These are phyloP conservation scores for Eupeodes luniger DNA, from an alignment of 2,888 invertebrate genomes.

Conservation along the genomic window DNA sequence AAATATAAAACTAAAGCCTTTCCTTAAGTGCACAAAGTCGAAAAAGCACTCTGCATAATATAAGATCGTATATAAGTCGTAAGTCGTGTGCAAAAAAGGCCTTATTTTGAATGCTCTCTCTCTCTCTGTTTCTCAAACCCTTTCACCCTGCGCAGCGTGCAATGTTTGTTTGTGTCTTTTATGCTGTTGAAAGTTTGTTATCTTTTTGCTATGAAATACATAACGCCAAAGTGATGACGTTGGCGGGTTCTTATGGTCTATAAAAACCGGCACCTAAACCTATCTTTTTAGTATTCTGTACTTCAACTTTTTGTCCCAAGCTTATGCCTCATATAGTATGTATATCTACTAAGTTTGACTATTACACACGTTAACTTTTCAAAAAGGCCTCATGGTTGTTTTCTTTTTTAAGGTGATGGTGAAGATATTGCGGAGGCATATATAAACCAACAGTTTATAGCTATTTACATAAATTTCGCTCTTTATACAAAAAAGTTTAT, in stretches of 20 bases:
- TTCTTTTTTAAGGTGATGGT: conserved; percentile 5
- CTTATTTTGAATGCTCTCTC: conserved; percentile 43
- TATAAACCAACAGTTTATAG: conserved; percentile 38
- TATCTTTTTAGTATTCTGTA: not conserved
- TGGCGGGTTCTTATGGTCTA: not conserved
- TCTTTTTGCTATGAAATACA: conserved; percentile 34
- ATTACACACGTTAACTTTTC: conserved; percentile 59
- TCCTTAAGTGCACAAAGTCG: conserved; percentile 47
- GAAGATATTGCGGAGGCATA: not conserved
- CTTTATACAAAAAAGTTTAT: conserved; percentile 57
- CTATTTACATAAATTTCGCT: conserved; percentile 68
- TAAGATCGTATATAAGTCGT: conserved; percentile 26
- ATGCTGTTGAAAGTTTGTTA: conserved; percentile 55
- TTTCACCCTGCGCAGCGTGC: not conserved
- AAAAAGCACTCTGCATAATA: conserved; percentile 65
- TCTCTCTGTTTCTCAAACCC: not conserved
- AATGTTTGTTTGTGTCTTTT: conserved; percentile 27
- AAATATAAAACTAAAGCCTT: conserved; percentile 9
- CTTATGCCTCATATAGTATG: conserved; percentile 24
- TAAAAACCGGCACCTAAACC: not conserved
- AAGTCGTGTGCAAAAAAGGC: conserved; percentile 24
- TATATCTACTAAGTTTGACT: conserved; percentile 37
- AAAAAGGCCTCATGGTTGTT: conserved; percentile 29
- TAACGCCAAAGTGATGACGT: conserved; percentile 4
- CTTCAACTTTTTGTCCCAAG: conserved; percentile 18